Percentiles rank a stretch among this genome's conserved stretches.
These are phyloP conservation scores for Sebastes minor DNA, from an alignment of 2,797 vertebrate species.

Conservation along the genomic window DNA sequence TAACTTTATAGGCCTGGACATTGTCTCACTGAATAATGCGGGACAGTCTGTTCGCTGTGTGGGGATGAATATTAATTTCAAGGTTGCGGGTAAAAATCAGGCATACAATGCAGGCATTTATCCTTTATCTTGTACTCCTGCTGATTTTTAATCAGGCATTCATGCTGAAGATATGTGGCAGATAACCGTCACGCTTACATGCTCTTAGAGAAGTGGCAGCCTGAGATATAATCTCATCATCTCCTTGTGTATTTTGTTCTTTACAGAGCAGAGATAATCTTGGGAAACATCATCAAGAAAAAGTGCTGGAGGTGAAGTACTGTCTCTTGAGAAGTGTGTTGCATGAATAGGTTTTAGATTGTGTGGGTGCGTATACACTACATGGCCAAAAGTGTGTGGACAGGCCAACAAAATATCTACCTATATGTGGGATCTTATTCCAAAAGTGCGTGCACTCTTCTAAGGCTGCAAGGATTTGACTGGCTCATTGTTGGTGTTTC, in stretches of 20 bases:
- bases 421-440: background rate
- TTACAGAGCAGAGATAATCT: constrained; percentile 93
- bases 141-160: constrained; percentile 44
- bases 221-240: constrained; percentile 57
- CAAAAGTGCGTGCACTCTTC: background rate
- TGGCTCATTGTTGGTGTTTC: background rate
- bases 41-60: background rate
- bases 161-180: constrained; percentile 44
- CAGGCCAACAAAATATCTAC: background rate
- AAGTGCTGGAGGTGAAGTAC: constrained; percentile 95
- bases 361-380: background rate
- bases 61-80: constrained; percentile 58
- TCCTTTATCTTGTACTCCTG: constrained; percentile 11
- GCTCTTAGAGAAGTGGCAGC: constrained; percentile 11
- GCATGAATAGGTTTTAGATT: constrained; percentile 6
- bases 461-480: background rate
- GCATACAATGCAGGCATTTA: background rate
- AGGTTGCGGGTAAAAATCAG: constrained; percentile 35
- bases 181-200: constrained; percentile 45
- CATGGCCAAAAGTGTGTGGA: background rate
- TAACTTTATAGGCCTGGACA: constrained; percentile 13
- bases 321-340: constrained; percentile 3
- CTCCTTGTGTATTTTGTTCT: constrained; percentile 10
- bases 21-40: constrained; percentile 33
- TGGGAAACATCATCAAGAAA: constrained; percentile 98